These are phyloP conservation scores for Pluvianellus socialis DNA, from an alignment of 2,113 vertebrate species.

Conservation along the genomic window DNA sequence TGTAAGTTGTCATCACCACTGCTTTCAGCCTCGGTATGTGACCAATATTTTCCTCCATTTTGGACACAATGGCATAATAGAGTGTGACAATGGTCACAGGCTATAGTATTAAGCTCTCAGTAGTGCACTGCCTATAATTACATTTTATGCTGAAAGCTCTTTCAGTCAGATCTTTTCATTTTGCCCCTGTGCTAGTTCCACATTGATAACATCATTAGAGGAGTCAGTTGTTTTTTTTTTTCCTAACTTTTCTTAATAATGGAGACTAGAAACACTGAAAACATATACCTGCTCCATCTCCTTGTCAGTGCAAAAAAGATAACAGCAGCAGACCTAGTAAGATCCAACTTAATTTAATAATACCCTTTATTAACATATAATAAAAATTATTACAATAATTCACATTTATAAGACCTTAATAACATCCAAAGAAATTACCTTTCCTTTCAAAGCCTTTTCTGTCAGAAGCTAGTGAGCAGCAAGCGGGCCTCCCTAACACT, in stretches of 20 bases:
- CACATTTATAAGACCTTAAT: not conserved
- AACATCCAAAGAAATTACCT: not conserved
- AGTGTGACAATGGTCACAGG: not conserved
- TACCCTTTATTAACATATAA: not conserved
- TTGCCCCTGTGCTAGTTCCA: not conserved
- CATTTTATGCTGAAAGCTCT: not conserved
- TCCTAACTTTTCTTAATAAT: not conserved
- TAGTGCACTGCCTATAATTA: not conserved
- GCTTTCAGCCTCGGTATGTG: not conserved
- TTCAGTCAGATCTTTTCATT: not conserved
- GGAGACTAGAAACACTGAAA: not conserved
- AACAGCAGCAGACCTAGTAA: not conserved
- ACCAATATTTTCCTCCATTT: not conserved
- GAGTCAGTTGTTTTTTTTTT: not conserved
- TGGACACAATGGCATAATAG: not conserved
- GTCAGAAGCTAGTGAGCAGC: not conserved
- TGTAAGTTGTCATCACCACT: not conserved
- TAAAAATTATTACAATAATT: not conserved
- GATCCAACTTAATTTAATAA: not conserved
- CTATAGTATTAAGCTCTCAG: not conserved
- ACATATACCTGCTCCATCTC: not conserved
- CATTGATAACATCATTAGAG: not conserved
- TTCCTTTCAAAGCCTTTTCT: not conserved
- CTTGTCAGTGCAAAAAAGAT: not conserved
- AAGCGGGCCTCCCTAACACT: rapidly evolving